Percentiles rank a stretch among this genome's conserved stretches.
These are phyloP conservation scores for Drosophila vallismaia DNA, from an alignment of 2,888 invertebrate species.

Conservation along the genomic window DNA sequence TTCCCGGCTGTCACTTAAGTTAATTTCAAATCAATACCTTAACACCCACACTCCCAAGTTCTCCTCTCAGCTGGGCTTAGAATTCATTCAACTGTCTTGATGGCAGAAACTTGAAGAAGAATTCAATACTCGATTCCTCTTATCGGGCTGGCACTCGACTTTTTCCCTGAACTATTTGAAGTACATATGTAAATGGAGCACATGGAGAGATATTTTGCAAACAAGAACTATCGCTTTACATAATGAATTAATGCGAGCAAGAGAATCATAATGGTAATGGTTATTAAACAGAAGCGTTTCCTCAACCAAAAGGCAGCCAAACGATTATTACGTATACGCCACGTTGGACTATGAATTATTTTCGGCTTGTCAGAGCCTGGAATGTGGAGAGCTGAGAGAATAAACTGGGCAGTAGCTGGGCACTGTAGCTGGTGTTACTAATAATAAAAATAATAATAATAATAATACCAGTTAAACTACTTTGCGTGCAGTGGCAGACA, in stretches of 20 bases:
- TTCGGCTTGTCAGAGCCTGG: constrained; percentile 8
- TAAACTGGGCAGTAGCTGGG: constrained; percentile 21
- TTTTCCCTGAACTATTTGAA: neutral
- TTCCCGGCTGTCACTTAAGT: neutral
- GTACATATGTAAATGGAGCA: neutral
- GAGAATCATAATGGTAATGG: neutral
- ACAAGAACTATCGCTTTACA: constrained; percentile 22
- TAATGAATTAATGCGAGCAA: constrained; percentile 18
- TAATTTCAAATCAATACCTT: constrained; percentile 1
- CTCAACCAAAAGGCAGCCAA: constrained; percentile 1
- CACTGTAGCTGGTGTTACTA: constrained; percentile 28
- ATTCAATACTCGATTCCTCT: constrained; percentile 15
- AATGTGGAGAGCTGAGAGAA: constrained; percentile 36
- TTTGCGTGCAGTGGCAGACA: constrained; percentile 72
- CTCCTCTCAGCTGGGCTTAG: constrained; percentile 6
- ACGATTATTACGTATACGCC: constrained; percentile 15
- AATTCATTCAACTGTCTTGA: constrained; percentile 15
- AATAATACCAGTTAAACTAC: constrained; percentile 74
- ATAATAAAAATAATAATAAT: constrained; percentile 47
- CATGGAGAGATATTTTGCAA: neutral
- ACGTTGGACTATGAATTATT: constrained; percentile 9
- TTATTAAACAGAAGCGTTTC: constrained; percentile 8
- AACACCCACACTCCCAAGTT: constrained; percentile 14
- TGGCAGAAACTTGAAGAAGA: constrained; percentile 22
- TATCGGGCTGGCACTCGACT: neutral